Evolutionary conservation across 2,113 vertebrate species (phyloP), one percentile per base, ranked within the genome.

Genomic region (Laterallus jamaicensis): DNA sequence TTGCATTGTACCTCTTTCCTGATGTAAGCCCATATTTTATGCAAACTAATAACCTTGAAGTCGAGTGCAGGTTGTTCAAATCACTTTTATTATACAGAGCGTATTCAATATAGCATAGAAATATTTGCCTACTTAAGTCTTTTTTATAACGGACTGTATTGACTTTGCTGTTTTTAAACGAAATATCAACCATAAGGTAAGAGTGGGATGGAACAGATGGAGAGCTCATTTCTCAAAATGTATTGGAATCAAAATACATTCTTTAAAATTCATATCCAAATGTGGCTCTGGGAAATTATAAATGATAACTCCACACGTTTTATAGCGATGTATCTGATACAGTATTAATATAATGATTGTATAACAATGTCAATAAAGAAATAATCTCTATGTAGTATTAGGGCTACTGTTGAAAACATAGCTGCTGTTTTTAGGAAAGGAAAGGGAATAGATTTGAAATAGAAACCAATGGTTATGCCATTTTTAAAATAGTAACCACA

Each of bases 151-250:
- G 42, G 60, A 9, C 69, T 93, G 42, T 92, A 95, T 85, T 97
- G 93, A 96, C 64, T 97, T 95, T 87, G 13, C 83, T 95, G 40
- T 68, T 96, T 95, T 90, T 86, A 91, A 95, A 87, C 80, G 96
- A 91, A 96, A 89, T 93, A 83, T 92, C 96, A 95, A 39, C 88
- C 82, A 97, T 96, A 97, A 95, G 97, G 95, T 90, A 93, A 86
- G 91, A 95, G 97, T 96, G 88, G 94, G 91, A 96, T 70, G 87
- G 77, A 95, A 56, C 97, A 93, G 89, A 97, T 92, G 95, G 96
- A 96, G 63, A 88, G 76, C 92, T 97, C 39, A 75, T 91, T 96
- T 97, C 76, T 95, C 95, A 75, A 80, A 97, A 86, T 77, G 24
- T 19, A 95, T 47, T 95, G 70, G 42, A 96, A 95, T 63, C 35